These are phyloP conservation scores for Nothobranchius kuhntae DNA, from an alignment of 2,113 vertebrate species.

Conservation along the genomic window DNA sequence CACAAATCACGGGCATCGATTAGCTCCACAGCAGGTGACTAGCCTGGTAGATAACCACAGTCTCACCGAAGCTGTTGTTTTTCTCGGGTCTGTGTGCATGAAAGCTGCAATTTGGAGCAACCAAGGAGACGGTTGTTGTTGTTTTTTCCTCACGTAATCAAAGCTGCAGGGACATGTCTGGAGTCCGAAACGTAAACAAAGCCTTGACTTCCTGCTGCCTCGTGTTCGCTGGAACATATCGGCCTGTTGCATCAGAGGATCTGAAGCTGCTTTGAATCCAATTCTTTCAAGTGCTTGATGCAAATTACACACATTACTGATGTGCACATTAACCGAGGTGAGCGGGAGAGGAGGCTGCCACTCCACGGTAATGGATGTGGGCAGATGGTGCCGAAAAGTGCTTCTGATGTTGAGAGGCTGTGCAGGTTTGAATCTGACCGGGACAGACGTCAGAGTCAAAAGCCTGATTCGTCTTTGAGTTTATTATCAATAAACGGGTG, in stretches of 20 bases:
- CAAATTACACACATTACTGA: constrained; percentile 15
- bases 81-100: constrained; percentile 3
- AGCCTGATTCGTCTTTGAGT: neutral
- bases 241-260: constrained; percentile 7
- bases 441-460: neutral
- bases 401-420: constrained; percentile 38
- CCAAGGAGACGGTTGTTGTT: neutral
- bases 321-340: neutral
- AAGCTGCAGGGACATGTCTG: neutral
- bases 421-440: constrained; percentile 16
- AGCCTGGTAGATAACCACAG: no score
- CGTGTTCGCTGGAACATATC: neutral
- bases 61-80: neutral
- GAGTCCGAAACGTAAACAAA: constrained; percentile 2
- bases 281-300: constrained; percentile 29
- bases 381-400: constrained; percentile 51
- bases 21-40: constrained; percentile 41
- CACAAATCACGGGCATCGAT: constrained; percentile 57
- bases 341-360: constrained; percentile 39
- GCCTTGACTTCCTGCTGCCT: neutral
- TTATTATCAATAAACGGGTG: neutral
- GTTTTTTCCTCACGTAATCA: neutral
- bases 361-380: constrained; percentile 46
- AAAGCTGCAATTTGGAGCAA: neutral
- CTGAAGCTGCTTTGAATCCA: constrained; percentile 6